Conservation (phyloP, 2,113 vertebrate genomes). For the Peromyscus polionotus region DNA sequence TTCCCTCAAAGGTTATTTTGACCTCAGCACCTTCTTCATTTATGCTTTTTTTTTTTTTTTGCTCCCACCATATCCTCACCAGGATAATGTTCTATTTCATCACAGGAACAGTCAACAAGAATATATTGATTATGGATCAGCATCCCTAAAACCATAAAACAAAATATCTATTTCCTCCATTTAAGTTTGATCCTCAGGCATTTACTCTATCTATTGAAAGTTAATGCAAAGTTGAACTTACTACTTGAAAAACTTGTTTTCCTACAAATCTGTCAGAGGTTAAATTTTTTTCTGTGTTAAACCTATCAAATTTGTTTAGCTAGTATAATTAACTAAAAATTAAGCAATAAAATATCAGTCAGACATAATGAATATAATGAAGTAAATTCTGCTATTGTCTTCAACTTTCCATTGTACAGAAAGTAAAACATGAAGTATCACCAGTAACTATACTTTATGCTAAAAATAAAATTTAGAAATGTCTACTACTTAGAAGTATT, state of each 20-base stretch:
- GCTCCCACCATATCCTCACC: neutral
- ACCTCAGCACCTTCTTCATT: neutral
- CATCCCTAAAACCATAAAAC: neutral
- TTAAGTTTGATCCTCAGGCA: neutral
- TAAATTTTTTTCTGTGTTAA: neutral
- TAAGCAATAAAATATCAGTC: neutral
- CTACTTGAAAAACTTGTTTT: neutral
- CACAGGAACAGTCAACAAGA: neutral
- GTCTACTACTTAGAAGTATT: neutral
- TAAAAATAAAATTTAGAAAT: neutral
- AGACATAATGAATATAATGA: neutral
- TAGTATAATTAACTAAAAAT: constrained; percentile 16
- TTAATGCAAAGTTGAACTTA: neutral
- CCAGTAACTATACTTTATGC: neutral
- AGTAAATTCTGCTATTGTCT: neutral
- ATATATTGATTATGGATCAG: no score
- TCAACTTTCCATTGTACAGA: neutral
- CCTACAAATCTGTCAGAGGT: neutral
- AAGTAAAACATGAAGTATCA: neutral
- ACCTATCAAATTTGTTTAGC: neutral
- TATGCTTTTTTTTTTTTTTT: no score
- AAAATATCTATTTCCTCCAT: no score
- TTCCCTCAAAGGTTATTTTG: neutral
- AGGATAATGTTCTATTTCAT: neutral
- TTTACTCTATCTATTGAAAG: neutral